Evolutionary conservation across 2,888 invertebrate species (phyloP).

Genomic region (Drosophila eohydei): DNA sequence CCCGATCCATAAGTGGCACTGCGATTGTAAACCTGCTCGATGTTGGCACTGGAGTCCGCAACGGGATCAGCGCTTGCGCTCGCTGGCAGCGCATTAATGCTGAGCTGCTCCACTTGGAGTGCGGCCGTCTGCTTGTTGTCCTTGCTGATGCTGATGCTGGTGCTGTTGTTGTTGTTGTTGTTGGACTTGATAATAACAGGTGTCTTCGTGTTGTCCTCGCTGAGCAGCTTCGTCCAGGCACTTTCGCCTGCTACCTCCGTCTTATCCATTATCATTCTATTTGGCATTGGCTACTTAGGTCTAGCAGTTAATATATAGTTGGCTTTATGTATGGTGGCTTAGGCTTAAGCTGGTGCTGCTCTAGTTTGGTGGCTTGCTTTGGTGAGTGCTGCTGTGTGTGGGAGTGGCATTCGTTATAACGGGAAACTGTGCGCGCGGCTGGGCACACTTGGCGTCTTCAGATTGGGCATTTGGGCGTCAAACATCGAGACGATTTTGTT

Average conservation of each 20-base stretch:
- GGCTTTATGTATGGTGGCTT: neutral
- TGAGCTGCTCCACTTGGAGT: slow-evolving; percentile 67
- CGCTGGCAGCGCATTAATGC: slow-evolving; percentile 6
- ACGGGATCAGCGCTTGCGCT: slow-evolving; percentile 13
- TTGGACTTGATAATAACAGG: slow-evolving; percentile 78
- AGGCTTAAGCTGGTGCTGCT: neutral
- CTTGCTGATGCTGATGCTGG: slow-evolving; percentile 36
- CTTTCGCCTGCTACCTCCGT: slow-evolving; percentile 79
- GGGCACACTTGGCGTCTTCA: slow-evolving; percentile 52
- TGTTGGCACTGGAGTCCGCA: slow-evolving; percentile 11
- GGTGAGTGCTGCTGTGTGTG: slow-evolving; percentile 16
- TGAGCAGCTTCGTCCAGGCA: slow-evolving; percentile 84
- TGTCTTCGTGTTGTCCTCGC: slow-evolving; percentile 74
- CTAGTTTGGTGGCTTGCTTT: slow-evolving; percentile 35
- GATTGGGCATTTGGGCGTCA: slow-evolving; percentile 41
- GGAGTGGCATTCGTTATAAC: slow-evolving; percentile 66
- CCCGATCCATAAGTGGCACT: slow-evolving; percentile 68
- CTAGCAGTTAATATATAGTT: slow-evolving; percentile 6
- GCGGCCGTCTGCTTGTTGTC: slow-evolving; percentile 72
- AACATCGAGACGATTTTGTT: slow-evolving; percentile 61
- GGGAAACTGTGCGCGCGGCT: slow-evolving; percentile 65
- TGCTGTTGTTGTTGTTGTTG: slow-evolving; percentile 10
- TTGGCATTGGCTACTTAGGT: slow-evolving; percentile 55
- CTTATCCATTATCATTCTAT: slow-evolving; percentile 84
- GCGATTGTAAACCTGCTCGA: slow-evolving; percentile 67